These are phyloP conservation scores for Metalampra italica DNA, from an alignment of 2,888 invertebrate genomes.

Conservation along the genomic window DNA sequence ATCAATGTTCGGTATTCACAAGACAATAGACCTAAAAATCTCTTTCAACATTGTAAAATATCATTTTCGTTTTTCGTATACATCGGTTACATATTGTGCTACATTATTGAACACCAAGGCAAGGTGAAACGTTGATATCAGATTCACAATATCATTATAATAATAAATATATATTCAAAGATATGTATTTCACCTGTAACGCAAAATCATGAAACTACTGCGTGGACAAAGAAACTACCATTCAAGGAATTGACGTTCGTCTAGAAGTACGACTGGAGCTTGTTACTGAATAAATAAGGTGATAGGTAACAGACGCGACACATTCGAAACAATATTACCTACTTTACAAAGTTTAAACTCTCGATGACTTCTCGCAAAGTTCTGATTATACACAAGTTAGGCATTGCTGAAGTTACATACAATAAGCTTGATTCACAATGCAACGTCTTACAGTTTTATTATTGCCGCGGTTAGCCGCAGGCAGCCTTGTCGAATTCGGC, in stretches of 20 bases:
- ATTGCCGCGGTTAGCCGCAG: no score
- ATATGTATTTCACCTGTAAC: conserved; percentile 76
- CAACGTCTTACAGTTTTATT: no score
- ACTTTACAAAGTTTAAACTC: conserved; percentile 29
- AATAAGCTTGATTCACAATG: no score
- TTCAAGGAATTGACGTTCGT: conserved; percentile 63
- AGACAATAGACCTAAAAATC: conserved; percentile 75
- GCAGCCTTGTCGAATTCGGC: no score
- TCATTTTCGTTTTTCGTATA: conserved; percentile 73
- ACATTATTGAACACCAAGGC: conserved; percentile 75
- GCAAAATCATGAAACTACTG: conserved; percentile 51
- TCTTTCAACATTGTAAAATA: conserved; percentile 76
- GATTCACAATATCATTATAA: conserved; percentile 47
- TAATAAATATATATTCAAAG: conserved; percentile 45
- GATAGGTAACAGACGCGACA: conserved; percentile 54
- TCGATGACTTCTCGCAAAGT: conserved; percentile 20
- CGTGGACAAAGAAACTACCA: conserved; percentile 40
- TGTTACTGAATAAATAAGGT: conserved; percentile 39
- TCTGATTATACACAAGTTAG: neutral
- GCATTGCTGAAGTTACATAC: neutral
- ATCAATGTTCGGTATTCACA: conserved; percentile 62
- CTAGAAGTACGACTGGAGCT: conserved; percentile 63
- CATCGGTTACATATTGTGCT: conserved; percentile 78
- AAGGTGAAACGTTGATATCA: conserved; percentile 65
- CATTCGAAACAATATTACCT: conserved; percentile 36